Base-by-base conservation (phyloP, 2,113 vertebrate species). In the Eptatretus burgeri region DNA sequence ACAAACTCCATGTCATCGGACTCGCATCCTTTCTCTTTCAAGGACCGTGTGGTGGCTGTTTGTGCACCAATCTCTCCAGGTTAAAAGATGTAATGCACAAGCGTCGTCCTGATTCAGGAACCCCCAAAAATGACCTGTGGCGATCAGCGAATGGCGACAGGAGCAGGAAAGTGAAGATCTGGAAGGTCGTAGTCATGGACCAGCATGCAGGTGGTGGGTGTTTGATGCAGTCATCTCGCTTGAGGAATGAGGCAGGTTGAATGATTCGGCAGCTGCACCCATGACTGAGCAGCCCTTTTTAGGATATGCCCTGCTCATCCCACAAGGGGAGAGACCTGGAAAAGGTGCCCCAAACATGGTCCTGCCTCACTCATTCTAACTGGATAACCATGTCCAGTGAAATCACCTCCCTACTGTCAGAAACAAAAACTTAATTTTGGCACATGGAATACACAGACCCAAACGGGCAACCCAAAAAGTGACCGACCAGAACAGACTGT, bases 51-150 rank as follows among this genome's bases (percentile, higher is more conserved):
- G 53, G 53, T 19, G 19, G 53, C 7, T 60, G 11, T n/a, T 27
- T 64, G 63, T 64, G 63, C 63, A 64, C 12, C 63, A 16, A 12
- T 64, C 63, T 64, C 63, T 7, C 53, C 53, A 16, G 8, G 10
- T n/a, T 60, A 19, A n/a, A 60, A 60, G 53, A 60, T 60, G 10
- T 60, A 7, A 60, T 11, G 53, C 53, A 19, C 53, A 60, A 11
- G 53, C 11, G 19, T 60, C 19, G 7, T 60, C 53, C 11, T 60
- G 53, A 60, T n/a, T n/a, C 16, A 10, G 53, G 19, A 11, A 16
- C 16, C 8, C 10, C 52, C 17, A 14, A n/a, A n/a, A 10, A 60
- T 9, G 53, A 9, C 16, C 53, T 60, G 11, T 60, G 53, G 53
- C 11, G 53, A 60, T 60, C 11, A 11, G 53, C 10, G 53, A 60